Conservation (phyloP, 1,140 invertebrate species). For the Campoletis sonorensis region DNA sequence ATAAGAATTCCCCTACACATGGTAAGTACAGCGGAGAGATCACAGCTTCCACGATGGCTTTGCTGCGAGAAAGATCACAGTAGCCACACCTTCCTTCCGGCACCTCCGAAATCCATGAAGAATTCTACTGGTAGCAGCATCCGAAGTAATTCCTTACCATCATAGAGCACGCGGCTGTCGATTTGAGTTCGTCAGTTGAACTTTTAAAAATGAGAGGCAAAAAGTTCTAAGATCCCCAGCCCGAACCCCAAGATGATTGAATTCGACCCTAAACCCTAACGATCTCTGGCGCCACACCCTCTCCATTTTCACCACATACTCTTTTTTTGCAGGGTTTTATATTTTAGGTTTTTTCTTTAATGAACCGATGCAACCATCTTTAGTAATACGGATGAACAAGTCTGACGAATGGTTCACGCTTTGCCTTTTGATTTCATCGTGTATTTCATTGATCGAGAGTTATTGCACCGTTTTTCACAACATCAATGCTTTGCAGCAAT, state of each 20-base stretch:
- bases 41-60: conserved; percentile 5
- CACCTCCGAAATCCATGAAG: neutral
- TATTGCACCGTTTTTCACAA: conserved; percentile 28
- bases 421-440: neutral
- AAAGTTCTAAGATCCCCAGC: neutral
- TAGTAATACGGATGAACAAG: neutral
- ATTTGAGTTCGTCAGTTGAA: neutral
- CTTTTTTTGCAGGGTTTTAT: conserved; percentile 25
- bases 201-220: neutral
- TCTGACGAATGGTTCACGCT: neutral
- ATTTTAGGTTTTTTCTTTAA: neutral
- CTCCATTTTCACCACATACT: conserved; percentile 3
- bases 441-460: conserved; percentile 4
- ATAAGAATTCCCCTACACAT: conserved; percentile 16
- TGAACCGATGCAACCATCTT: neutral
- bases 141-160: neutral
- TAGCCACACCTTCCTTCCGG: conserved; percentile 41
- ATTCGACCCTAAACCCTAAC: conserved; percentile 53
- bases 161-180: neutral
- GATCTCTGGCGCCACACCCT: conserved; percentile 57
- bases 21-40: neutral
- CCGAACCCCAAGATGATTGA: neutral
- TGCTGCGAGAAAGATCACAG: neutral
- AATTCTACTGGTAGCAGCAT: conserved; percentile 14
- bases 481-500: neutral